Base-by-base conservation (phyloP, 2,888 invertebrate genomes). In the Hipparchia semele region DNA sequence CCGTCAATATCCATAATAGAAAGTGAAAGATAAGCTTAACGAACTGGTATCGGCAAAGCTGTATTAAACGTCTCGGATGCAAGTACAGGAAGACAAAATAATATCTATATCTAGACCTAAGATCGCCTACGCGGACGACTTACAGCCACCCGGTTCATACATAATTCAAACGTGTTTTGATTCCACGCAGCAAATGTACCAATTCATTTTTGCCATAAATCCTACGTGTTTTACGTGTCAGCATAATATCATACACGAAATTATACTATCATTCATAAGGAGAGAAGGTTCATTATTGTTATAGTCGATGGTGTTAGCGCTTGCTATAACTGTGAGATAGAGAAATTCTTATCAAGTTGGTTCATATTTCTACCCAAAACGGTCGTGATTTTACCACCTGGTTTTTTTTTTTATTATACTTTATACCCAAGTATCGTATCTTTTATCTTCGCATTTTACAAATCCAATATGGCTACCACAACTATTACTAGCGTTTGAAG, bases 11-110 rank as follows among this genome's bases (percentile, higher is more conserved):
- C 71, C 74, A 74, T 76, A 72, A 73, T 76, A 78, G 73, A 74
- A 87, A 89, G 88, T 87, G 84, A 83, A 84, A 86, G 84, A 87
- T 86, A 84, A 83, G 81, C 82, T 84, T 87, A 87, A 89, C 86
- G 84, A 88, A 88, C 84, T 83, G 73, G 84, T 83, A 86, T 84
- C 81, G 80, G 79, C 74, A 79, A 77, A 79, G 79, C 79, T 79
- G 78, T 80, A 79, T 78, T 80, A 80, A 80, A 75, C 72, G 78
- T 76, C 76, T 78, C 77, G 78, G 72, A 80, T 75, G 80, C 80
- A 83, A 80, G 78, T 83, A 83, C 84, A 81, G 83, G 82, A 81
- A 83, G 82, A 86, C 85, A 83, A 85, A 86, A 85, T 86, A 86
- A 85, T 83, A 86, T 84, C 83, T 85, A 82, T 84, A 84, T 84